These are phyloP conservation scores for Plemyria rubiginata DNA, from an alignment of 2,888 invertebrate genomes.

Conservation along the genomic window DNA sequence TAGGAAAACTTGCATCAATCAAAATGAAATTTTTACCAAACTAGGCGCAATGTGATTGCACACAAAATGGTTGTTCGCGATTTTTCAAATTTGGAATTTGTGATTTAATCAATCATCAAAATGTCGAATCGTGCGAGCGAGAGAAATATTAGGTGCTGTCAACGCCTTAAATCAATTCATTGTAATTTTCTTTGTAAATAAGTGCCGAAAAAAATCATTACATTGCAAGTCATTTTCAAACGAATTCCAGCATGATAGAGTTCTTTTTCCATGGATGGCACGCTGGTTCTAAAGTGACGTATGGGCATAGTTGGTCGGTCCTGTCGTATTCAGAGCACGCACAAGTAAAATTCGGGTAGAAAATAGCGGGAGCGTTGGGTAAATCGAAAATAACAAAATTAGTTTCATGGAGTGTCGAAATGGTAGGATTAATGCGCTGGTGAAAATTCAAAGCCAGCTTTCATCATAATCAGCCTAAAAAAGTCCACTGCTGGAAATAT, in stretches of 20 bases:
- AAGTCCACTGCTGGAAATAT: no score
- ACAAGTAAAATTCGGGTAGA: slow-evolving; percentile 47
- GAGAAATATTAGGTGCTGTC: no score
- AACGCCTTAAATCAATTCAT: neutral
- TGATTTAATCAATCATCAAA: no score
- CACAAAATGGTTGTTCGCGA: no score
- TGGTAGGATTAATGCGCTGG: slow-evolving; percentile 5
- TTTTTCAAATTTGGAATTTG: no score
- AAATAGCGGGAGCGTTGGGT: slow-evolving; percentile 48
- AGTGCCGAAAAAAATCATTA: no score
- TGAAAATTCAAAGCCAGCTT: neutral
- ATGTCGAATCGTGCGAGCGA: no score
- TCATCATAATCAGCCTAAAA: no score
- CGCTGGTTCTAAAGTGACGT: slow-evolving; percentile 4
- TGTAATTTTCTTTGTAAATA: neutral
- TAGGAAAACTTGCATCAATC: no score
- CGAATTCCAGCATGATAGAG: neutral
- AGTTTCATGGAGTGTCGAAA: slow-evolving; percentile 24
- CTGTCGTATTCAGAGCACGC: slow-evolving; percentile 54
- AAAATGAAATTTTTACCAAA: no score
- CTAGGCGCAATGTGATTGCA: no score
- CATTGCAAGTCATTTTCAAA: neutral
- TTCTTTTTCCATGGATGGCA: slow-evolving; percentile 1
- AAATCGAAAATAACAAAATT: slow-evolving; percentile 44
- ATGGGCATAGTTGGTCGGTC: neutral